Evolutionary conservation across 2,888 invertebrate genomes (phyloP).

Genomic region (Chrysodeixis includens): DNA sequence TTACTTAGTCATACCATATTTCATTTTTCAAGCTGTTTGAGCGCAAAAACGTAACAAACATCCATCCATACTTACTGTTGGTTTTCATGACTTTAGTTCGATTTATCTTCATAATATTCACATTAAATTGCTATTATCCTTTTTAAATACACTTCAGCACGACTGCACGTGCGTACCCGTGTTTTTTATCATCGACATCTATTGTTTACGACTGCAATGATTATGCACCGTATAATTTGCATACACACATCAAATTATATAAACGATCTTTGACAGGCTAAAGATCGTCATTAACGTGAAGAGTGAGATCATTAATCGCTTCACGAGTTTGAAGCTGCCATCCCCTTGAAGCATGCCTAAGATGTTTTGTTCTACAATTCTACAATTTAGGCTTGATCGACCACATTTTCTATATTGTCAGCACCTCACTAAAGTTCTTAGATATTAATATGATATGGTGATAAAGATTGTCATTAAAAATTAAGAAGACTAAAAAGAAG

Average conservation of each 20-base stretch:
- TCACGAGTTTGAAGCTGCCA: neutral
- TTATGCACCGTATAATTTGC: constrained; percentile 2
- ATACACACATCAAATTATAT: neutral
- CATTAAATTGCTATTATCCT: neutral
- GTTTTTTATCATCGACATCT: neutral
- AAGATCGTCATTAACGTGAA: neutral
- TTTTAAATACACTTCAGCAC: neutral
- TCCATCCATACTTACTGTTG: too few relatives aligned
- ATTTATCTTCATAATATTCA: neutral
- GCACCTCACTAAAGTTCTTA: too few relatives aligned
- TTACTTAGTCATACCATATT: too few relatives aligned
- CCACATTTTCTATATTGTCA: too few relatives aligned
- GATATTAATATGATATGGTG: too few relatives aligned
- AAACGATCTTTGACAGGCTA: neutral
- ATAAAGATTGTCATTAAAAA: too few relatives aligned
- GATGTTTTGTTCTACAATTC: too few relatives aligned
- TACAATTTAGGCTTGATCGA: too few relatives aligned
- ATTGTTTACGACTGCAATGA: neutral
- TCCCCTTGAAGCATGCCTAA: neutral
- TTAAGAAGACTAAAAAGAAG: too few relatives aligned
- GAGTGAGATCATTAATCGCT: neutral
- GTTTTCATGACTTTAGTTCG: too few relatives aligned
- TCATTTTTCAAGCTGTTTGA: too few relatives aligned
- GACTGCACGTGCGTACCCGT: neutral
- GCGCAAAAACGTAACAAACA: too few relatives aligned